A percentile compares a stretch with the other conserved stretches of the same genome.
phyloP scores from a whole-genome alignment of 2,888 invertebrate genomes.

The Germaria angustata region DNA sequence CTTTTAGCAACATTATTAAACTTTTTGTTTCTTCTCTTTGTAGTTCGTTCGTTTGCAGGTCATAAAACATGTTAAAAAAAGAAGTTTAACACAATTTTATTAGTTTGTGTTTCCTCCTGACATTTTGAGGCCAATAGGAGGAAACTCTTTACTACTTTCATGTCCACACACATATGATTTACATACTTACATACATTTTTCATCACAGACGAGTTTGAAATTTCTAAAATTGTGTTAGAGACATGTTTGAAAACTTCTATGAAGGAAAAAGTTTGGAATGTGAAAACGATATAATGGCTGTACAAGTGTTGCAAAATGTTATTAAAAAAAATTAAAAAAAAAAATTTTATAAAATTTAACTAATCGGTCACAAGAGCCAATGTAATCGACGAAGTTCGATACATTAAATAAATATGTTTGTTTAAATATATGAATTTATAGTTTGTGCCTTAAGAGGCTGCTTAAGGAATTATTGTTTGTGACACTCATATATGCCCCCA shows the following conservation, averaged over 20 bases:
- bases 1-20: constrained; percentile 37
- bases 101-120: background rate
- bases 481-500: background rate
- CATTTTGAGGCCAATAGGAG: background rate
- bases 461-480: background rate
- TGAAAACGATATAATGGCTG: constrained; percentile 28
- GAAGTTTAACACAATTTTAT: background rate
- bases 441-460: too few species aligned
- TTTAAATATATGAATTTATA: background rate
- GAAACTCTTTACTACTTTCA: background rate
- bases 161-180: constrained; percentile 4
- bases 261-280: constrained; percentile 18
- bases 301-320: constrained; percentile 9
- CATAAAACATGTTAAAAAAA: constrained; percentile 23
- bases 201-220: background rate
- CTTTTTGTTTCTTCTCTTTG: background rate
- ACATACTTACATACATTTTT: background rate
- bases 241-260: constrained; percentile 20
- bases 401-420: background rate
- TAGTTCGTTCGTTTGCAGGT: background rate
- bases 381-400: constrained; percentile 12
- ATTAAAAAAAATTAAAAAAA: constrained; percentile 11
- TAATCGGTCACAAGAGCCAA: constrained; percentile 42
- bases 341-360: constrained; percentile 8
- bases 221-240: constrained; percentile 10